Conservation (phyloP, 2,797 vertebrate genomes). For the Diglossa cyanea region DNA sequence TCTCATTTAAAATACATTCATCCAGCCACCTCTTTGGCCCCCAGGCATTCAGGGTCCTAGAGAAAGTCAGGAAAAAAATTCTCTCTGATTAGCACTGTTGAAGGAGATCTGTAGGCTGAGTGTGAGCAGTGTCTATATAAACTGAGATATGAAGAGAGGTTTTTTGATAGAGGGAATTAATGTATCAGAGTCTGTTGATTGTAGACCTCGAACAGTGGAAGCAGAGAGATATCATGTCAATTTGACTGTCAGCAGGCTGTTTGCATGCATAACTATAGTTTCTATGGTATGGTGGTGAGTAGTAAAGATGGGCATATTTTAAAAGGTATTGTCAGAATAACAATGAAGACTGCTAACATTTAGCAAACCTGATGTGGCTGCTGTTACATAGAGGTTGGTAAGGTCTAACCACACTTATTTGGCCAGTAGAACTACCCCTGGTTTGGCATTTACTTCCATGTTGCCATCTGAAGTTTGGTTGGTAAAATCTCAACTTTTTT, state of each 20-base stretch:
- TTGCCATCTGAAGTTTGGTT: not conserved
- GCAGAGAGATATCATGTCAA: not conserved
- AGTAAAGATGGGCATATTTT: not conserved
- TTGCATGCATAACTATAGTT: not conserved
- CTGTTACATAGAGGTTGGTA: not conserved
- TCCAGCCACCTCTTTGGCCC: not conserved
- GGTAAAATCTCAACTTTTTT: not conserved
- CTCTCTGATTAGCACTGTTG: not conserved
- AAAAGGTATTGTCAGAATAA: not conserved
- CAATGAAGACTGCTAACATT: not conserved
- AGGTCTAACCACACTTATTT: not conserved
- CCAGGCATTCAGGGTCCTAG: not conserved
- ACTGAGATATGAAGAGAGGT: not conserved
- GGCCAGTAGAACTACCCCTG: not conserved
- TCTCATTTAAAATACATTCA: not conserved
- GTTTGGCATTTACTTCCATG: not conserved
- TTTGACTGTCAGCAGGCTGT: slow-evolving; percentile 12
- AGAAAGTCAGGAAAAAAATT: not conserved
- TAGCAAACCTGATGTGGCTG: not conserved
- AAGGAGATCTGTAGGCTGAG: not conserved
- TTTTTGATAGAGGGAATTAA: not conserved
- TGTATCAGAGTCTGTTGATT: not conserved
- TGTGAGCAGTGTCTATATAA: not conserved
- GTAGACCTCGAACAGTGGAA: not conserved
- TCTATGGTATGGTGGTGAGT: not conserved